A percentile compares a stretch with the other conserved stretches of the same genome.
These are phyloP conservation scores for Lithophane leautieri DNA, from an alignment of 2,888 invertebrate species.

Conservation along the genomic window DNA sequence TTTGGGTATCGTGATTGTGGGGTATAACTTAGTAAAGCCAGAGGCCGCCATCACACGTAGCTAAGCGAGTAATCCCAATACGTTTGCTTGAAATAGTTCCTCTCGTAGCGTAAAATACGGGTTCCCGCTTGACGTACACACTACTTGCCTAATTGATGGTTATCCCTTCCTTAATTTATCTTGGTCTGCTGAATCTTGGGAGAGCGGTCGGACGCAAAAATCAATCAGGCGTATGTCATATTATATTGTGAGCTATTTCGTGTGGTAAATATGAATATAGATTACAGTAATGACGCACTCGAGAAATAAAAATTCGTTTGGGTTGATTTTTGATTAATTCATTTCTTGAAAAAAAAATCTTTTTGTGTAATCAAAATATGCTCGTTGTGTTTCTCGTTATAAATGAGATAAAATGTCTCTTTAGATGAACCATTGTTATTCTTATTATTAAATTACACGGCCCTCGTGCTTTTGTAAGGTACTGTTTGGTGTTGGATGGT, in stretches of 20 bases:
- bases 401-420: constrained; percentile 23
- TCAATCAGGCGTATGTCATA: constrained; percentile 48
- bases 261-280: constrained; percentile 17
- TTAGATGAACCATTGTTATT: constrained; percentile 13
- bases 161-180: constrained; percentile 62
- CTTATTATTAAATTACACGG: background rate
- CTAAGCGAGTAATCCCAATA: constrained; percentile 56
- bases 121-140: constrained; percentile 41
- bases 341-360: constrained; percentile 7
- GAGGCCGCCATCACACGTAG: constrained; percentile 48
- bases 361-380: background rate
- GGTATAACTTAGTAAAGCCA: constrained; percentile 54
- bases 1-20: constrained; percentile 48
- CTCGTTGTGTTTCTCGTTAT: constrained; percentile 22
- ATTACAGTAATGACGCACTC: constrained; percentile 4
- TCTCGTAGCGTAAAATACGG: constrained; percentile 53
- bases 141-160: constrained; percentile 59
- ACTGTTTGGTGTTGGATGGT: background rate
- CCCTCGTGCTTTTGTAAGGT: background rate
- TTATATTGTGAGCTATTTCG: constrained; percentile 23
- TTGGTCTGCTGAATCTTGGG: constrained; percentile 47
- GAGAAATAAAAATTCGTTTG: constrained; percentile 7
- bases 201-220: constrained; percentile 44
- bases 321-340: constrained; percentile 12
- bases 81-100: constrained; percentile 55